Evolutionary conservation across 1,140 invertebrate species (phyloP).

Genomic region (Telenomus remus): DNA sequence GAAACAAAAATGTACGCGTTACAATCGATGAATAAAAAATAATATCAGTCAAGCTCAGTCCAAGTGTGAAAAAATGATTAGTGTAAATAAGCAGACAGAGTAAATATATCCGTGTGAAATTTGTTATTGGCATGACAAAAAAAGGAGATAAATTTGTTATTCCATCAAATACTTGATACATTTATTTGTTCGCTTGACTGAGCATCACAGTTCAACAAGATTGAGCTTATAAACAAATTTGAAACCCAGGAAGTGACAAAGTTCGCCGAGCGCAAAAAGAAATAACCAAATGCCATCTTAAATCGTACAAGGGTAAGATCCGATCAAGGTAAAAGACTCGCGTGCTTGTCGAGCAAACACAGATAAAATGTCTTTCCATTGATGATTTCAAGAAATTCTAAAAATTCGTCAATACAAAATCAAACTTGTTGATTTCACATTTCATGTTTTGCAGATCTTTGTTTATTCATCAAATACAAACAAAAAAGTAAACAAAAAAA

Average conservation of each 20-base stretch:
- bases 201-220: background rate
- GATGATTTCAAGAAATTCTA: conserved; percentile 28
- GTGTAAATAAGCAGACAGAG: too few species aligned
- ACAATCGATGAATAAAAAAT: too few species aligned
- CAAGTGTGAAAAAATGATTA: too few species aligned
- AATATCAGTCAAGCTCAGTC: too few species aligned
- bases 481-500: too few species aligned
- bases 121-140: too few species aligned
- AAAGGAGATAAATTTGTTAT: background rate
- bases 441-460: background rate
- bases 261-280: conserved; percentile 3
- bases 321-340: conserved; percentile 37
- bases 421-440: background rate
- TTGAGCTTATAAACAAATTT: conserved; percentile 5
- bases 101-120: too few species aligned
- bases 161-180: background rate
- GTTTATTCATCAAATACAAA: background rate
- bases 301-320: conserved; percentile 29
- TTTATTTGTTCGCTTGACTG: background rate
- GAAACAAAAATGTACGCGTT: too few species aligned
- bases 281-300: background rate
- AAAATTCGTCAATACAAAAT: conserved; percentile 8
- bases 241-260: conserved; percentile 20
- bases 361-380: conserved; percentile 31
- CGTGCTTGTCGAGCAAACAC: conserved; percentile 18